Conservation (phyloP, 2,113 vertebrate genomes). For the Leiothrix lutea region DNA sequence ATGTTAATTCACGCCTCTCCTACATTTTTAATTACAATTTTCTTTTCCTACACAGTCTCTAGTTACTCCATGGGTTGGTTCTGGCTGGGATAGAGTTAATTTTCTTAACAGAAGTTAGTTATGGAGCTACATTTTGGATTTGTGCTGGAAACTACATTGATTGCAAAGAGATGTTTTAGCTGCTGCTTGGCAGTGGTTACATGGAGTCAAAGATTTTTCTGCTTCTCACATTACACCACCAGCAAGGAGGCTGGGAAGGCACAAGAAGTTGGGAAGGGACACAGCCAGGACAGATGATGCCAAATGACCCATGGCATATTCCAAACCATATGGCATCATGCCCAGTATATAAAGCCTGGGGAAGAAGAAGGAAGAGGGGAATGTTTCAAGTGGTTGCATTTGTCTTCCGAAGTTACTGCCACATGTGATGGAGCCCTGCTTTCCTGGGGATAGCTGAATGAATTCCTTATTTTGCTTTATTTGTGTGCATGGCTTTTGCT, state of each 20-base stretch:
- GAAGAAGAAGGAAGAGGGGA: neutral
- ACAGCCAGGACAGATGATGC: neutral
- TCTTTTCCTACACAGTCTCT: neutral
- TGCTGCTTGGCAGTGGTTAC: neutral
- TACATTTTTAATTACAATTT: neutral
- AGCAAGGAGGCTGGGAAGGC: neutral
- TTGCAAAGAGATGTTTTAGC: neutral
- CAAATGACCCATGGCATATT: neutral
- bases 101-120: neutral
- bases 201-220: neutral
- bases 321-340: neutral
- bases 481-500: neutral
- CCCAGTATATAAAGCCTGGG: neutral
- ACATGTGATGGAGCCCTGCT: neutral
- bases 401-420: neutral
- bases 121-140: neutral
- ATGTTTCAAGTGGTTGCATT: neutral
- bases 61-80: neutral
- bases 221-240: no score
- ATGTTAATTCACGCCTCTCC: neutral
- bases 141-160: neutral
- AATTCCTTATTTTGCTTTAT: neutral
- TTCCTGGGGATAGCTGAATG: neutral
- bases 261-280: neutral
- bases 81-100: neutral